A percentile compares a stretch with the other conserved stretches of the same genome.
Evolutionary conservation across 2,888 invertebrate species (phyloP).

Genomic region (Drosophila demipolita): DNA sequence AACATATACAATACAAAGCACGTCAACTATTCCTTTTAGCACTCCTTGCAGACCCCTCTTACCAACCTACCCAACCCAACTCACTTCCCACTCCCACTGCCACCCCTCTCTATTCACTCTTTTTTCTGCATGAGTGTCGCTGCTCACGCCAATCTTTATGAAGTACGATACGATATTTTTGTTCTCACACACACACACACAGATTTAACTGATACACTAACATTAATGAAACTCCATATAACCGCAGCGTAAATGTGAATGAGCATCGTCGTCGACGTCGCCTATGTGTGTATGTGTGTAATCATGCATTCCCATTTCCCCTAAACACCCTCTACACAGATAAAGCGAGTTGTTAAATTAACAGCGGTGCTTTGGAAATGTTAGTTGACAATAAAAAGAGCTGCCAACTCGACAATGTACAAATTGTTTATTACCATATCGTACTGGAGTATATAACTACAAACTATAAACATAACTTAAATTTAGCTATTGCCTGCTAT

Average conservation of each 20-base stretch:
- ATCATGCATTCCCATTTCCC: slow-evolving; percentile 6
- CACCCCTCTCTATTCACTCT: slow-evolving; percentile 11
- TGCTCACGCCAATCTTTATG: slow-evolving; percentile 63
- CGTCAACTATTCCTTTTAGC: slow-evolving; percentile 58
- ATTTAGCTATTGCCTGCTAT: neutral
- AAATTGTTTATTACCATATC: neutral
- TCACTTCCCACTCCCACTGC: slow-evolving; percentile 13
- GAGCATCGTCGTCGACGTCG: slow-evolving; percentile 26
- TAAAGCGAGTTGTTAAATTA: slow-evolving; percentile 46
- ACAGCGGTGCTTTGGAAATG: slow-evolving; percentile 9
- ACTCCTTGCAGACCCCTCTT: slow-evolving; percentile 28
- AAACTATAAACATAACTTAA: neutral
- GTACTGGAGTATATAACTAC: neutral
- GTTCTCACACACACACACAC: slow-evolving; percentile 48
- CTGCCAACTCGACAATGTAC: slow-evolving; percentile 9
- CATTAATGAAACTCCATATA: slow-evolving; percentile 61
- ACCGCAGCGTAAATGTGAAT: slow-evolving; percentile 51
- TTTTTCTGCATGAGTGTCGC: slow-evolving; percentile 11
- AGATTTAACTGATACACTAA: slow-evolving; percentile 48
- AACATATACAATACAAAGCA: slow-evolving; percentile 34
- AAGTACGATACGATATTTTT: slow-evolving; percentile 53
- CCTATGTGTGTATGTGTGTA: slow-evolving; percentile 1
- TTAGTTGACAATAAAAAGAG: slow-evolving; percentile 16
- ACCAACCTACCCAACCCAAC: slow-evolving; percentile 5
- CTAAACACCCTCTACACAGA: neutral